These are phyloP conservation scores for Hippocampus mohnikei DNA, from an alignment of 2,113 vertebrate species.

Conservation along the genomic window DNA sequence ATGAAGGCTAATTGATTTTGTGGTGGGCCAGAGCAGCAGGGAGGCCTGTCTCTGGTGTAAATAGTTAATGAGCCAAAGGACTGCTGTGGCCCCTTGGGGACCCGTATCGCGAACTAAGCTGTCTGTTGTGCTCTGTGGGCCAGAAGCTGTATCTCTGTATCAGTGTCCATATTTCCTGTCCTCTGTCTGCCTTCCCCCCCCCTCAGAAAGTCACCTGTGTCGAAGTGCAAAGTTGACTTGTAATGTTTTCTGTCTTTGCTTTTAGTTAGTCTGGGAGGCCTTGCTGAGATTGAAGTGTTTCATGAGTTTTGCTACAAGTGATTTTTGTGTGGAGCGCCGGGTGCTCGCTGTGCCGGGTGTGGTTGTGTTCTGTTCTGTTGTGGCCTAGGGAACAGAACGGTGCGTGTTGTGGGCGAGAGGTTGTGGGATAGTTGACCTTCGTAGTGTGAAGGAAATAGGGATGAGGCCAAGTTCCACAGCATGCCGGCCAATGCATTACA, in stretches of 20 bases:
- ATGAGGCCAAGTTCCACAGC: conserved; percentile 70
- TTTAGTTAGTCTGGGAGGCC: conserved; percentile 38
- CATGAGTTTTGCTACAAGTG: conserved; percentile 53
- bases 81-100: conserved; percentile 65
- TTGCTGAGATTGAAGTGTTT: conserved; percentile 43
- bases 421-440: conserved; percentile 68
- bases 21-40: conserved; percentile 80
- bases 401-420: conserved; percentile 64
- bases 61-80: conserved; percentile 94
- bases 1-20: conserved; percentile 98
- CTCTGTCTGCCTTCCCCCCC: conserved; percentile 40
- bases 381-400: conserved; percentile 62
- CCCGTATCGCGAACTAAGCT: conserved; percentile 60
- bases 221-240: conserved; percentile 34
- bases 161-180: conserved; percentile 57
- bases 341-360: conserved; percentile 57
- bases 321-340: conserved; percentile 38
- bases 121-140: conserved; percentile 61
- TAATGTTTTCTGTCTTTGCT: conserved; percentile 34
- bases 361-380: conserved; percentile 65
- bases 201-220: conserved; percentile 50
- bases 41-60: conserved; percentile 90
- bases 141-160: conserved; percentile 55
- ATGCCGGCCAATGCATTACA: conserved; percentile 59
- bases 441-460: conserved; percentile 64